A percentile compares a stretch with the other conserved stretches of the same genome.
These are phyloP conservation scores for Aptenodytes patagonicus DNA, from an alignment of 2,113 vertebrate species.

Conservation along the genomic window DNA sequence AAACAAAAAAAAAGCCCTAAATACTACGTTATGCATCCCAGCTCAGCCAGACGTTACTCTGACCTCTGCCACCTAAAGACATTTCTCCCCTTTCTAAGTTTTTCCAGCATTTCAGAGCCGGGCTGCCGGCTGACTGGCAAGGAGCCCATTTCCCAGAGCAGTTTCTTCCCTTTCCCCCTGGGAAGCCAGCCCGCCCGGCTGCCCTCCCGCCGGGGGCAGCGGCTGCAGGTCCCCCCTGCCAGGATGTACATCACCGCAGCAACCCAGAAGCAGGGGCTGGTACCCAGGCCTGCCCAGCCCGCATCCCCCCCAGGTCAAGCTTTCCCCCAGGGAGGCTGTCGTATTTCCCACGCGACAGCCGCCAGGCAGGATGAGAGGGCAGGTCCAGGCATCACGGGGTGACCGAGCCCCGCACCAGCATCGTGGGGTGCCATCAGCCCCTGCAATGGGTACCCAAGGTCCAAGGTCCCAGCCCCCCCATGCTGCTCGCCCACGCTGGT, in stretches of 20 bases:
- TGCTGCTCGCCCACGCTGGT: accelerated
- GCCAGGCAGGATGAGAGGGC: not conserved
- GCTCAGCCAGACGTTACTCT: not conserved
- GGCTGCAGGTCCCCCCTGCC: not conserved
- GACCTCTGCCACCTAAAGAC: not conserved
- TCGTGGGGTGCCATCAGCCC: accelerated
- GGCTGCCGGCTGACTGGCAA: not conserved
- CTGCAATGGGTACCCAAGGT: accelerated
- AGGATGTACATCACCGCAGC: accelerated
- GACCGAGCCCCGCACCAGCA: not conserved
- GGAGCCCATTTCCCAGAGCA: not conserved
- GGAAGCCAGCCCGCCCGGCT: not conserved
- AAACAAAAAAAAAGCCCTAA: not conserved
- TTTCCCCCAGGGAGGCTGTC: not conserved
- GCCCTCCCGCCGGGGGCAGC: not conserved
- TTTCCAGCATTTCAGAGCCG: not conserved
- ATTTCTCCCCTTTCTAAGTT: not conserved
- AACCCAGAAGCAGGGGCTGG: not conserved
- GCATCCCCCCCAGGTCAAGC: not conserved
- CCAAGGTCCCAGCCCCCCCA: not conserved
- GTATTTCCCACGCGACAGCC: not conserved
- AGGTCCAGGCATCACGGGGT: not conserved
- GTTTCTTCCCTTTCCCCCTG: not conserved
- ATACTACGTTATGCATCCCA: not conserved
- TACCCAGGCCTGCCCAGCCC: not conserved